Evolutionary conservation across 92 coral and sea anemone genomes (phyloP).

Genomic region (Zoanthus solanderi): DNA sequence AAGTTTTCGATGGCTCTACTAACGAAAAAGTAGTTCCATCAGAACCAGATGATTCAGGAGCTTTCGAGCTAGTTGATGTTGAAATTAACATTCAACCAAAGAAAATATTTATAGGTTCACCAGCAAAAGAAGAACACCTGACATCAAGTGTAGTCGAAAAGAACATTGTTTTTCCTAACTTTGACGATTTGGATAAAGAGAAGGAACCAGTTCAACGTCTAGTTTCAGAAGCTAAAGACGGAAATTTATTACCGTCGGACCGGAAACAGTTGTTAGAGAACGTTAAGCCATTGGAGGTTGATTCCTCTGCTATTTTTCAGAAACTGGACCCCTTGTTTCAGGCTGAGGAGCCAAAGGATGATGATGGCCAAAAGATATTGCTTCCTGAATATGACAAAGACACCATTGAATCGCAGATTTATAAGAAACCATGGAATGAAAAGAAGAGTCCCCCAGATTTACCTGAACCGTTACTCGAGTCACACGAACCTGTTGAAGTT

Average conservation of each 20-base stretch:
- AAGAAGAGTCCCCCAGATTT: too few species aligned
- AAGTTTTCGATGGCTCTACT: constrained; percentile 36
- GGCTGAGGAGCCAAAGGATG: neutral
- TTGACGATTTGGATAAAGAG: constrained; percentile 35
- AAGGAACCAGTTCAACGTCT: constrained; percentile 15
- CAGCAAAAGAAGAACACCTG: constrained; percentile 10
- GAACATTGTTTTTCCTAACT: neutral
- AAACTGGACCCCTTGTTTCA: constrained; percentile 60
- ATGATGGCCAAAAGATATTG: neutral
- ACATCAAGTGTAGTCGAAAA: neutral
- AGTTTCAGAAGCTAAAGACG: neutral
- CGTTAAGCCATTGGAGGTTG: neutral
- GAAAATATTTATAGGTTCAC: neutral
- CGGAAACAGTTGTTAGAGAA: constrained; percentile 22
- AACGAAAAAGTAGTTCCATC: constrained; percentile 5
- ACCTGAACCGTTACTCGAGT: too few species aligned
- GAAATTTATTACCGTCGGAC: neutral
- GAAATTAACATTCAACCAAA: neutral
- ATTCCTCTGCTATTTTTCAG: constrained; percentile 35
- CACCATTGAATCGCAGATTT: neutral
- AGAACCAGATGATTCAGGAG: constrained; percentile 27
- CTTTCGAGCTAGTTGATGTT: constrained; percentile 12
- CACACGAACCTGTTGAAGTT: too few species aligned
- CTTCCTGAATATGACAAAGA: neutral
- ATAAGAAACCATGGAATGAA: too few species aligned